These are phyloP conservation scores for Mellivora capensis DNA, from an alignment of 2,113 vertebrate species.

Conservation along the genomic window DNA sequence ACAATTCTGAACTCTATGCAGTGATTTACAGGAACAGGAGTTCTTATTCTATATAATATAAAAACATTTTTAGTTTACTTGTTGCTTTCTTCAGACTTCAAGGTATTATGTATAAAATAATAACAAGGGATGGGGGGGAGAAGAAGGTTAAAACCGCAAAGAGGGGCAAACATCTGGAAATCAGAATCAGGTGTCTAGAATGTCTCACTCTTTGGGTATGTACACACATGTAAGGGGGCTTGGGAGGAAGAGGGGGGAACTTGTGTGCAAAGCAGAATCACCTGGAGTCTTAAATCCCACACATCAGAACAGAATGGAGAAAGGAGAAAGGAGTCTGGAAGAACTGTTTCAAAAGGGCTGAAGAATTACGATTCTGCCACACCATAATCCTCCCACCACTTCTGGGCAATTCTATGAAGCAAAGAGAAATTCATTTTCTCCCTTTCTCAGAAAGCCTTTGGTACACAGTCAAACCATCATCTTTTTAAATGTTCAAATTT, in stretches of 20 bases:
- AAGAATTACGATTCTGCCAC: neutral
- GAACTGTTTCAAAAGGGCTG: neutral
- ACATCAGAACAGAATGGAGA: neutral
- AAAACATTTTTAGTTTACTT: slow-evolving; percentile 13
- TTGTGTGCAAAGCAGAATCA: neutral
- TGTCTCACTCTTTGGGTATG: neutral
- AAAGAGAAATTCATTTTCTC: neutral
- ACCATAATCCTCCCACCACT: neutral
- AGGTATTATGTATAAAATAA: neutral
- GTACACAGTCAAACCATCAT: neutral
- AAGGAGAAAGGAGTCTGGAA: neutral
- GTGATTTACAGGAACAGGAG: neutral
- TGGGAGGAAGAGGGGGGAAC: fast-evolving
- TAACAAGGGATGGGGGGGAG: neutral
- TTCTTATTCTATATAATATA: neutral
- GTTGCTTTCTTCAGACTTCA: neutral
- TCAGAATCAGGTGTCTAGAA: neutral
- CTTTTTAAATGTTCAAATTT: slow-evolving; percentile 21
- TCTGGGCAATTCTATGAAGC: neutral
- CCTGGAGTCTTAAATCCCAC: neutral
- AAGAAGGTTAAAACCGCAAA: neutral
- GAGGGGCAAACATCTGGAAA: neutral
- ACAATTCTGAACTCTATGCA: neutral
- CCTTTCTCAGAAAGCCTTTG: neutral
- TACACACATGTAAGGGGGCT: too few species aligned